These are phyloP conservation scores for Drosophila erecta DNA, from an alignment of 1,140 invertebrate genomes.

Conservation along the genomic window DNA sequence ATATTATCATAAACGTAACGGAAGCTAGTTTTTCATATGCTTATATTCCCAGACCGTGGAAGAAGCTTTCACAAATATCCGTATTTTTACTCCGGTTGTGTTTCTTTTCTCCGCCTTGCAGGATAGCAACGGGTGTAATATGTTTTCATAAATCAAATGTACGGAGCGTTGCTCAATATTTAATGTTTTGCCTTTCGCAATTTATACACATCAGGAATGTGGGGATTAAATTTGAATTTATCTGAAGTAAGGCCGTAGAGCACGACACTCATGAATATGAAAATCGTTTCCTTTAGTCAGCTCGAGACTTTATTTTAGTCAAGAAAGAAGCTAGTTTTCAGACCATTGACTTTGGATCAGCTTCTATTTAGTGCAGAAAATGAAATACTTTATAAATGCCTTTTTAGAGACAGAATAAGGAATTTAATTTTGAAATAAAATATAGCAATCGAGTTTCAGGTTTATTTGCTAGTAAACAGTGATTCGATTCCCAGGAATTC, in stretches of 20 bases:
- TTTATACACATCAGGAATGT: conserved; percentile 50
- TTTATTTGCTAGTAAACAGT: conserved; percentile 8
- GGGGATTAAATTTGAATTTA: conserved; percentile 44
- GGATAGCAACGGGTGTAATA: conserved; percentile 41
- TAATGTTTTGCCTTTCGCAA: conserved; percentile 40
- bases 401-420: background rate
- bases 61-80: conserved; percentile 42
- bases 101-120: conserved; percentile 1
- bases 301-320: background rate
- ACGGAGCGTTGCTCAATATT: conserved; percentile 43
- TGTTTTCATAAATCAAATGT: conserved; percentile 53
- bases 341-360: background rate
- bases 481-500: conserved; percentile 9
- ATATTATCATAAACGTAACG: conserved; percentile 81
- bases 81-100: conserved; percentile 10
- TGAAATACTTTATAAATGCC: conserved; percentile 3
- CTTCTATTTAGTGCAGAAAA: conserved; percentile 2
- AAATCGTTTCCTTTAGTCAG: background rate
- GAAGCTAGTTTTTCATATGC: conserved; percentile 79
- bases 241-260: conserved; percentile 4
- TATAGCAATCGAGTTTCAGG: background rate
- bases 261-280: conserved; percentile 37
- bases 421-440: conserved; percentile 10
- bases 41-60: conserved; percentile 56
- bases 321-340: background rate